Percentiles rank a stretch among this genome's conserved stretches.
Conservation (phyloP, 2,888 invertebrate species). For the Lithophane ornitopus region DNA sequence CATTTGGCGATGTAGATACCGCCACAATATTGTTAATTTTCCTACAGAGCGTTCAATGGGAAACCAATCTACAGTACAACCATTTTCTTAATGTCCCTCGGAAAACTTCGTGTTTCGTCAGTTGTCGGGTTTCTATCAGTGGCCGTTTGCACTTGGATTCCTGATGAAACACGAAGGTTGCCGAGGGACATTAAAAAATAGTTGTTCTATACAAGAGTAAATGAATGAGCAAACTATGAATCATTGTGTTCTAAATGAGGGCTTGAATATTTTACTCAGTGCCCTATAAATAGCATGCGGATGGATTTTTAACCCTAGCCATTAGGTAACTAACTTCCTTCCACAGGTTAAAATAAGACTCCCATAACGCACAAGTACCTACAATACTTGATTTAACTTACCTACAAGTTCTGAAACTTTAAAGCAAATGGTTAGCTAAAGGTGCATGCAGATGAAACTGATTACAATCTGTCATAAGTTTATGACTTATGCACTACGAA, state of each 20-base stretch:
- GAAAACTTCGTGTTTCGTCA: too few relatives aligned
- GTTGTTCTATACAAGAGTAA: too few relatives aligned
- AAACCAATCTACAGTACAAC: too few relatives aligned
- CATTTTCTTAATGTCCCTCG: too few relatives aligned
- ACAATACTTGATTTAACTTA: background rate
- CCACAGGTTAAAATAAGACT: background rate
- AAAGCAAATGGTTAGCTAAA: background rate
- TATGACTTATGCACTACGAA: conserved; percentile 14
- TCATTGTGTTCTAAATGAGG: background rate
- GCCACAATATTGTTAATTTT: too few relatives aligned
- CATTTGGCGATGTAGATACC: too few relatives aligned
- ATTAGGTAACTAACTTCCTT: background rate
- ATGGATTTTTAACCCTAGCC: background rate
- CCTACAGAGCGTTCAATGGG: too few relatives aligned
- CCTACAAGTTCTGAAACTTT: conserved; percentile 7
- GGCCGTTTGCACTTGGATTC: too few relatives aligned
- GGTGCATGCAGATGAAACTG: background rate
- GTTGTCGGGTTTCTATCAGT: too few relatives aligned
- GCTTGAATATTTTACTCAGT: background rate
- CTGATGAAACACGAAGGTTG: too few relatives aligned
- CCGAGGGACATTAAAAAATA: too few relatives aligned
- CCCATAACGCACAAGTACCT: background rate
- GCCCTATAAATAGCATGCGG: background rate
- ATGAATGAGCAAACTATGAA: background rate
- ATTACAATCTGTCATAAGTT: conserved; percentile 9